A percentile compares a stretch with the other conserved stretches of the same genome.
These are phyloP conservation scores for Pachymerium ferrugineum DNA, from an alignment of 2,888 invertebrate species.

Conservation along the genomic window DNA sequence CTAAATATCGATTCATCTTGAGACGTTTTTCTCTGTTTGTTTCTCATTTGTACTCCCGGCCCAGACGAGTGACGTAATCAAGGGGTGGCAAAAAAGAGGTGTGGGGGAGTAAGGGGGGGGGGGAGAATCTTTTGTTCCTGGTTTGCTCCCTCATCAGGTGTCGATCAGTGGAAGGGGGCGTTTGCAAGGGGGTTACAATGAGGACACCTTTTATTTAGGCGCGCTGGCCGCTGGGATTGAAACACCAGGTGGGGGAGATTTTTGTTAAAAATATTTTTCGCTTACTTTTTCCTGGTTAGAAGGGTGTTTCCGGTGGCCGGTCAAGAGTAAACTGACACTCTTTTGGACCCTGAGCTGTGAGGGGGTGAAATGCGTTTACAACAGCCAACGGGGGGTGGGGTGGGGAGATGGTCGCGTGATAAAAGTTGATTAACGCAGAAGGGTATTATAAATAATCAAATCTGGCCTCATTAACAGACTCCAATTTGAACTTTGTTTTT, in stretches of 20 bases:
- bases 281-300: not conserved
- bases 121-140: not conserved
- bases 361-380: slow-evolving; percentile 8
- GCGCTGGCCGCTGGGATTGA: not conserved
- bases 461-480: slow-evolving; percentile 32
- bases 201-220: slow-evolving; percentile 14
- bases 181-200: slow-evolving; percentile 16
- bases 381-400: slow-evolving; percentile 2
- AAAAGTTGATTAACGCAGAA: slow-evolving; percentile 20
- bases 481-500: slow-evolving; percentile 25
- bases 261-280: not conserved
- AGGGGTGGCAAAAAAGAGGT: not conserved
- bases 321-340: not conserved
- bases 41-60: slow-evolving; percentile 9
- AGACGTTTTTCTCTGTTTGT: slow-evolving; percentile 14
- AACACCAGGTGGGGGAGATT: not conserved
- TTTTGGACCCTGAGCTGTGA: slow-evolving; percentile 15
- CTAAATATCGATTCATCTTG: slow-evolving; percentile 21
- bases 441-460: slow-evolving; percentile 33
- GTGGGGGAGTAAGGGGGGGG: slow-evolving; percentile 21
- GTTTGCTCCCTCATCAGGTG: slow-evolving; percentile 16
- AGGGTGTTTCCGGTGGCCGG: slow-evolving; percentile 18
- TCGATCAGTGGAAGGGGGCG: slow-evolving; percentile 15
- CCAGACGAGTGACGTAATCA: slow-evolving; percentile 11
- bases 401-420: slow-evolving; percentile 20